These are phyloP conservation scores for Haplochromis burtoni DNA, from an alignment of 2,113 vertebrate genomes.

Conservation along the genomic window DNA sequence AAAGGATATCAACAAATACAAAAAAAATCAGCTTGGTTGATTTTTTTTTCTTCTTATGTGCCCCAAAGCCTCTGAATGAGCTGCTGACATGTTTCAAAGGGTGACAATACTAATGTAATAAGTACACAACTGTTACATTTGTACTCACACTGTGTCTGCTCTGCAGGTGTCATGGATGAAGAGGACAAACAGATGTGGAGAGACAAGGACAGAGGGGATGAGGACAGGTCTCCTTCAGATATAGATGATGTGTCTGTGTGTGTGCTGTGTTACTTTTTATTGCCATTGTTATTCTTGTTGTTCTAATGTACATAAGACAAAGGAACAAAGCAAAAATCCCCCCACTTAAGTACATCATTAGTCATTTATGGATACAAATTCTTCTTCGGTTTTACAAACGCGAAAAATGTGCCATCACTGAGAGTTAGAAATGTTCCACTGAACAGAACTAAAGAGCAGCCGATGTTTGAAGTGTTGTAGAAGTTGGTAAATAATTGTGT, in stretches of 20 bases:
- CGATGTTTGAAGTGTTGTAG: fast-evolving
- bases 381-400: fast-evolving
- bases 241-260: background rate
- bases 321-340: fast-evolving
- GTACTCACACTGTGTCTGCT: background rate
- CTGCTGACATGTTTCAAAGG: too few species aligned
- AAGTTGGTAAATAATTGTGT: fast-evolving
- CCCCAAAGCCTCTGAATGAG: too few species aligned
- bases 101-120: too few species aligned
- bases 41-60: too few species aligned
- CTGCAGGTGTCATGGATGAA: background rate
- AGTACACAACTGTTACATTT: background rate
- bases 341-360: background rate
- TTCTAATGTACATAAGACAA: background rate
- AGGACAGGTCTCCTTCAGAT: background rate
- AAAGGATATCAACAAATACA: fast-evolving
- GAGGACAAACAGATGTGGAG: background rate
- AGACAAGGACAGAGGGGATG: background rate
- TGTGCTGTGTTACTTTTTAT: background rate
- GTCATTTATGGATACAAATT: background rate
- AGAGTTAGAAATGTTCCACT: fast-evolving
- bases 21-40: fast-evolving
- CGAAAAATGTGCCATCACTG: background rate
- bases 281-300: background rate
- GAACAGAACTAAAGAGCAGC: background rate